These are phyloP conservation scores for Bombus vancouverensis DNA, from an alignment of 1,140 invertebrate genomes.

Conservation along the genomic window DNA sequence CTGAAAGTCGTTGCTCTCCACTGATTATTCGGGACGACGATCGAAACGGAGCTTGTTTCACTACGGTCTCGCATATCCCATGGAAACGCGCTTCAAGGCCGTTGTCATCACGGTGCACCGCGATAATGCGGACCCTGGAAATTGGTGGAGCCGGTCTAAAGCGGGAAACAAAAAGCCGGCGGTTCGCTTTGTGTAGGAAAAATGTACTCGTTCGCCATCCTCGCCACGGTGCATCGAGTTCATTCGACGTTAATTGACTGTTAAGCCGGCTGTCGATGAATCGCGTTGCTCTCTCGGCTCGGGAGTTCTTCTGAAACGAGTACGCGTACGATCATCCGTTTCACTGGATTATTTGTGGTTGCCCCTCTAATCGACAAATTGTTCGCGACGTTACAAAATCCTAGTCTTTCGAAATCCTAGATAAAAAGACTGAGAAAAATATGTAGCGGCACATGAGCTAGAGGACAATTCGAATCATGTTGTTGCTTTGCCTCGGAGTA, in stretches of 20 bases:
- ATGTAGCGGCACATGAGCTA: no score
- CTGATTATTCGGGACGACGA: background rate
- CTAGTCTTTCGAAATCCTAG: background rate
- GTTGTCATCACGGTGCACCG: background rate
- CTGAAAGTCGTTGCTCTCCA: background rate
- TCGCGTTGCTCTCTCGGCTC: background rate
- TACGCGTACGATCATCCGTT: background rate
- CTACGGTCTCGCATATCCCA: no score
- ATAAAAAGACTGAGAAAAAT: no score
- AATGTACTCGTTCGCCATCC: background rate
- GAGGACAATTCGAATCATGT: no score
- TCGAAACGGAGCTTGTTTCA: background rate
- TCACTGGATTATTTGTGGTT: background rate
- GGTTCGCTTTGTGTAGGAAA: background rate
- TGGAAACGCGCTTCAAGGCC: background rate
- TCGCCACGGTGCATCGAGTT: background rate
- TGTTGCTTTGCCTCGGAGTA: no score
- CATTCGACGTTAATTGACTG: conserved; percentile 20
- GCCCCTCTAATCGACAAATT: background rate
- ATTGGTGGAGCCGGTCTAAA: background rate
- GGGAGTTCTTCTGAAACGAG: background rate
- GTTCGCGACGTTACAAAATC: background rate
- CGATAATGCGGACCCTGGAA: conserved; percentile 32
- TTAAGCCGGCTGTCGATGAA: background rate
- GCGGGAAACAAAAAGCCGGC: conserved; percentile 3